A percentile compares a stretch with the other conserved stretches of the same genome.
phyloP scores from a whole-genome alignment of 2,113 vertebrate genomes.

The Corydoras sp. region DNA sequence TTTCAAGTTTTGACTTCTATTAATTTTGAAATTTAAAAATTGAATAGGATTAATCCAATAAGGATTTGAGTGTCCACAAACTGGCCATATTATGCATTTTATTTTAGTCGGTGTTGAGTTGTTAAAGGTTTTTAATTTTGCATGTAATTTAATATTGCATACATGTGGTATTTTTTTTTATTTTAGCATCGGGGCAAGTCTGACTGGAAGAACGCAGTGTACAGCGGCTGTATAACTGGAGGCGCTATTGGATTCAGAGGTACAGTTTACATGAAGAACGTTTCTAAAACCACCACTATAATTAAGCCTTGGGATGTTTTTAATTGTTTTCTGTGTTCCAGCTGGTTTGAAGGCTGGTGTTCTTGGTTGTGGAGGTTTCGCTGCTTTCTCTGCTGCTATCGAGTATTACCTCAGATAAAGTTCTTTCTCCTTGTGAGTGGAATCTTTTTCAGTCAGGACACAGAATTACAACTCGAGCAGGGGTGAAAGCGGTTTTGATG shows the following conservation, averaged over 20 bases:
- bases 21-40: too few relatives aligned
- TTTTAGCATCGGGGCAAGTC: conserved; percentile 86
- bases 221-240: conserved; percentile 91
- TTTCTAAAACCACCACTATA: background rate
- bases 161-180: conserved; percentile 6
- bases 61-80: too few relatives aligned
- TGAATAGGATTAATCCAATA: too few relatives aligned
- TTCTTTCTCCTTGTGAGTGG: background rate
- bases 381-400: conserved; percentile 91
- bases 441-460: background rate
- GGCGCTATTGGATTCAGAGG: conserved; percentile 91
- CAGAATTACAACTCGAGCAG: background rate
- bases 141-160: too few relatives aligned
- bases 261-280: conserved; percentile 48
- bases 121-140: background rate
- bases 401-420: conserved; percentile 87
- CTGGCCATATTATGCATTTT: too few relatives aligned
- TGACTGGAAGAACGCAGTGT: conserved; percentile 95
- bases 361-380: conserved; percentile 92
- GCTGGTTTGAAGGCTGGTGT: conserved; percentile 88
- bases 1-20: too few relatives aligned
- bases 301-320: background rate
- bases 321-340: conserved; percentile 42
- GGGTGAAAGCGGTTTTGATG: background rate
- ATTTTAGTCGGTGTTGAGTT: background rate